Base-by-base conservation (phyloP, 2,113 vertebrate species). In the Corythoichthys intestinalis region DNA sequence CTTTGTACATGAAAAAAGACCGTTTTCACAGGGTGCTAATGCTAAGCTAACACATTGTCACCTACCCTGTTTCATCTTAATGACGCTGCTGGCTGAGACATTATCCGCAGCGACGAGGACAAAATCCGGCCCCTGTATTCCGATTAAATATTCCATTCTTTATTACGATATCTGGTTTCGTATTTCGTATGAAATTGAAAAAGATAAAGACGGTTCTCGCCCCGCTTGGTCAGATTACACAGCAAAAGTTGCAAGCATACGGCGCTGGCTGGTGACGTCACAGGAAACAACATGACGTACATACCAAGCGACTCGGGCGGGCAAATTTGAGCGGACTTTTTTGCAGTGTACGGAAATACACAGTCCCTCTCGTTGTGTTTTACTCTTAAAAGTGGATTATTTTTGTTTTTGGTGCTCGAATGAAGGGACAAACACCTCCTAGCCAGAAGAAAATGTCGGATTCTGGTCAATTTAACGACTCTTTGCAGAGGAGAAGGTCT, bases 31-130 rank as follows among this genome's bases (percentile, higher is more conserved):
- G 49, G 12, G 2, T 46, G 81, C 83, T 83, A 81, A 75, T 0
- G 67, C 74, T 79, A 86, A 70, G 80, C 83, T 88, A 90, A 81
- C 53, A 76, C 79, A 65, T 71, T 78, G 79, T 74, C 88, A 79
- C 34, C 20, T 84, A 98, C 97, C 97, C 70, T 96, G 94, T 91
- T 99, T 99, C 95, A 98, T 96, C 90, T 97, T 93, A 78, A 99
- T 90, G 80, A 99, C 96, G 86, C 93, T 98, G 92, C 89, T 92
- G 58, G 94, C 95, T 20, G 96, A 95, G 20, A 98, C 90, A 10
- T 93, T 94, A 83, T 99, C 96, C 0, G 96, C 92, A 1, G 96
- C 95, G 70, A 99, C 95, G 59, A 98, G 88, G 34, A 98, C 94
- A 67, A 93, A 98, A 81, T 99, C 96, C 0, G 86, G 90, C 17